phyloP scores from a whole-genome alignment of 2,888 invertebrate genomes.

The Dendrolimus pini region DNA sequence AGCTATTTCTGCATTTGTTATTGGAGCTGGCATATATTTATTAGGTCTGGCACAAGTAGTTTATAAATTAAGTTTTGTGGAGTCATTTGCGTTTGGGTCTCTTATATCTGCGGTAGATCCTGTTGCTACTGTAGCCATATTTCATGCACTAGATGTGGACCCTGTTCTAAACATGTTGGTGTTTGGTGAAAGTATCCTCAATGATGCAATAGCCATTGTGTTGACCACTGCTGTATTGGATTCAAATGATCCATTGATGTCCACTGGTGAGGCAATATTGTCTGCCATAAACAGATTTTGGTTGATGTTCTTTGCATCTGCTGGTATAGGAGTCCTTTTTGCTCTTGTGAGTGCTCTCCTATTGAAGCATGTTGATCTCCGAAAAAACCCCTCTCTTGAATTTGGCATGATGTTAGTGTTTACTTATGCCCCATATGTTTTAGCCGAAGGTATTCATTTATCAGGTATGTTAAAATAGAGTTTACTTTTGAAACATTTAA shows the following conservation, averaged over 20 bases:
- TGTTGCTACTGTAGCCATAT: conserved; percentile 98
- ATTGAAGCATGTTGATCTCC: conserved; percentile 95
- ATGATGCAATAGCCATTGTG: conserved; percentile 99
- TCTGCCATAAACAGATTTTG: conserved; percentile 94
- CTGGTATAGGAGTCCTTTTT: conserved; percentile 96
- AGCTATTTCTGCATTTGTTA: conserved; percentile 96
- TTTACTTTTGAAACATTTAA: too few species aligned
- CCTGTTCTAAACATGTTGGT: conserved; percentile 99
- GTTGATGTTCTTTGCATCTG: conserved; percentile 98
- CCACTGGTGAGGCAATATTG: conserved; percentile 89
- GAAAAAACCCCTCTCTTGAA: conserved; percentile 98
- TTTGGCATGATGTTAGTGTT: conserved; percentile 99
- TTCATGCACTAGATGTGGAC: conserved; percentile 97
- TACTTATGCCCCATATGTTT: conserved; percentile 97
- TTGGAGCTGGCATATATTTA: conserved; percentile 97
- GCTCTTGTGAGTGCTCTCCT: conserved; percentile 95
- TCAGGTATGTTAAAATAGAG: conserved; percentile 78
- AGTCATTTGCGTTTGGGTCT: conserved; percentile 99
- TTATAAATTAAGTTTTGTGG: conserved; percentile 94
- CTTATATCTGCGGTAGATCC: conserved; percentile 99
- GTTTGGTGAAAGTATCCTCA: conserved; percentile 95
- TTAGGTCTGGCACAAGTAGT: conserved; percentile 94
- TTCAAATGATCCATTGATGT: conserved; percentile 75
- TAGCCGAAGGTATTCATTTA: conserved; percentile 97
- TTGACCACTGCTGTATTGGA: conserved; percentile 92